These are phyloP conservation scores for Eilema caniola DNA, from an alignment of 2,888 invertebrate species.

Conservation along the genomic window DNA sequence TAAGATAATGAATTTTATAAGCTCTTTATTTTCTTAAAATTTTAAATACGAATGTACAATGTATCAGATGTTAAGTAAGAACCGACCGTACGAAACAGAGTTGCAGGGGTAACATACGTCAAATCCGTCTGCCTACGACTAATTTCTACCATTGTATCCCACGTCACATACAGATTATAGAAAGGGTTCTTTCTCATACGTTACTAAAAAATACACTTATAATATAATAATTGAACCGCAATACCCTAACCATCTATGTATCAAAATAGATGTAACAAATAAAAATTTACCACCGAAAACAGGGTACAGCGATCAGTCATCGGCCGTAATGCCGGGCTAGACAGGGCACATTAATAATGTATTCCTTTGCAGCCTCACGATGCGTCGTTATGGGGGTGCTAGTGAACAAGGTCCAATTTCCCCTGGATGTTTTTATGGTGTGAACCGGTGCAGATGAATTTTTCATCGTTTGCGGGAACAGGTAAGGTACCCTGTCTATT, in stretches of 20 bases:
- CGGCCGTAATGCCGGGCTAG: constrained; percentile 12
- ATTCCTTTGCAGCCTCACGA: constrained; percentile 20
- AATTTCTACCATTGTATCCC: no score
- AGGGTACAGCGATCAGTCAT: constrained; percentile 18
- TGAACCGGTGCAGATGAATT: constrained; percentile 34
- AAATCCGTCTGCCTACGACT: no score
- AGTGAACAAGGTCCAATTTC: constrained; percentile 26
- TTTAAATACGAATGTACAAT: background rate
- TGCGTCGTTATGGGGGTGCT: constrained; percentile 15
- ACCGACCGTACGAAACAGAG: no score
- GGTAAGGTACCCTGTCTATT: constrained; percentile 17
- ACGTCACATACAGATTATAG: no score
- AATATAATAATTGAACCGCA: background rate
- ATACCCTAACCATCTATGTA: background rate
- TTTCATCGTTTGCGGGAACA: constrained; percentile 29
- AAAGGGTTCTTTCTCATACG: no score
- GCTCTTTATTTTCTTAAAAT: no score
- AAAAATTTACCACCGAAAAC: constrained; percentile 10
- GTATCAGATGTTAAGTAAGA: no score
- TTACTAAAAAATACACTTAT: background rate
- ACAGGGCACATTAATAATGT: constrained; percentile 23
- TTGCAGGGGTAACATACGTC: no score
- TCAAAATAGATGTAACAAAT: constrained; percentile 12
- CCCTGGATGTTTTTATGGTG: constrained; percentile 33
- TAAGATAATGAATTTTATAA: background rate